phyloP scores from a whole-genome alignment of 2,113 vertebrate species.

The Eptatretus burgeri region DNA sequence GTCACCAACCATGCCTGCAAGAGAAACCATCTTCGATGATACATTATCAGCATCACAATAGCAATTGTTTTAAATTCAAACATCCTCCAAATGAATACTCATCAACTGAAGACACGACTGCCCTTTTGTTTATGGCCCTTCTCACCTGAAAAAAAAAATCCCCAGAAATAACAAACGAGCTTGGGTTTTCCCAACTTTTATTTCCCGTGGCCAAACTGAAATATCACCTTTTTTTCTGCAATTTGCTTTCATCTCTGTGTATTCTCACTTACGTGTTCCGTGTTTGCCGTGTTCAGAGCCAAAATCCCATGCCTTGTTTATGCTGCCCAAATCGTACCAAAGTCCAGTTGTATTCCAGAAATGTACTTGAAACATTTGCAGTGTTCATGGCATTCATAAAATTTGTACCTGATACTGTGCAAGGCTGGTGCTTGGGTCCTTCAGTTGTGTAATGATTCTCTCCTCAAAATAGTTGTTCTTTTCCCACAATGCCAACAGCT shows the following conservation, averaged over 20 bases:
- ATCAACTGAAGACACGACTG: not conserved
- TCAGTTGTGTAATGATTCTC: slow-evolving; percentile 68
- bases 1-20: slow-evolving; percentile 52
- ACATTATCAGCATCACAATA: no score
- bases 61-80: not conserved
- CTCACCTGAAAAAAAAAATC: not conserved
- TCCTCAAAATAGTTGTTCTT: slow-evolving; percentile 94
- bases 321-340: no score
- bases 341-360: not conserved
- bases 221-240: not conserved
- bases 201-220: no score
- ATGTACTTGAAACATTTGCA: no score
- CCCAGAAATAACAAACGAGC: not conserved
- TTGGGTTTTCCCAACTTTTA: no score
- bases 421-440: slow-evolving; percentile 69
- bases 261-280: no score
- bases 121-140: not conserved
- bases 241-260: not conserved
- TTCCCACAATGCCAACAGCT: slow-evolving; percentile 89
- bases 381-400: no score
- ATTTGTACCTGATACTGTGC: slow-evolving; percentile 66
- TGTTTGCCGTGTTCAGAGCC: no score
- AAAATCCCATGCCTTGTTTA: not conserved
- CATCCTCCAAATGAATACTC: not conserved
- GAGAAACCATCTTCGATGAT: no score